Evolutionary conservation across 1,140 invertebrate species (phyloP), one percentile per base, ranked within the genome.

Genomic region (Bombus sibiricus): DNA sequence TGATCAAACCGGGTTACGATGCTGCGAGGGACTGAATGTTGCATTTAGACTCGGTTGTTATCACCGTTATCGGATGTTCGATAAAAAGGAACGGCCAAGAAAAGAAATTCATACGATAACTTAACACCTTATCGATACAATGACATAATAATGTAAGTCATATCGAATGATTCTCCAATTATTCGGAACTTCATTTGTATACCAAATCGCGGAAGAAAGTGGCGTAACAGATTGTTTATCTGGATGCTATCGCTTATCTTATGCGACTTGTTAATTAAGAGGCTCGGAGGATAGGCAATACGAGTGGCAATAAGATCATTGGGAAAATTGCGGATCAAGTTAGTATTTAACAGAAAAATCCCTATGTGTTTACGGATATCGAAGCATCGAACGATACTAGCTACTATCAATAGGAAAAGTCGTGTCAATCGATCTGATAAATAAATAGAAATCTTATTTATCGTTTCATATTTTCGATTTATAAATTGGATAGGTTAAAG

Each of bases 1-100:
- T 4, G 25, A 22, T 57, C 15, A 75, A 57, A 53, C 28, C 32
- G 8, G 53, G 32, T 34, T 15, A 68, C 80, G 15, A 83, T 34
- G 15, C 73, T n/a, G 18, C 12, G 68, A 53, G 37, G 43, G 37
- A 85, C 88, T 91, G 73, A 74, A 28, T n/a, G 25, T 28, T 18
- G 78, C 43, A 47, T 59, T 64, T 10, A 41, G 66, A 57, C 43
- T 34, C 15, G 37, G 3, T n/a, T 39, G 34, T 88, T 91, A 91
- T 91, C 89, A 59, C 13, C 34, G 39, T 91, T 91, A 91, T 91
- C 86, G 59, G 73, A 28, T 34, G n/a, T 59, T 68, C 59, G 74
- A 86, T 84, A 69, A 90, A 75, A n/a, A n/a, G 25, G 39, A 77
- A 66, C 34, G 43, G 34, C 39, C 13, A 57, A 81, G 41, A 85